A percentile compares a stretch with the other conserved stretches of the same genome.
phyloP scores from a whole-genome alignment of 30 jellyfish, hydroid and myxozoan genomes.

The Turritopsis dohrnii region DNA sequence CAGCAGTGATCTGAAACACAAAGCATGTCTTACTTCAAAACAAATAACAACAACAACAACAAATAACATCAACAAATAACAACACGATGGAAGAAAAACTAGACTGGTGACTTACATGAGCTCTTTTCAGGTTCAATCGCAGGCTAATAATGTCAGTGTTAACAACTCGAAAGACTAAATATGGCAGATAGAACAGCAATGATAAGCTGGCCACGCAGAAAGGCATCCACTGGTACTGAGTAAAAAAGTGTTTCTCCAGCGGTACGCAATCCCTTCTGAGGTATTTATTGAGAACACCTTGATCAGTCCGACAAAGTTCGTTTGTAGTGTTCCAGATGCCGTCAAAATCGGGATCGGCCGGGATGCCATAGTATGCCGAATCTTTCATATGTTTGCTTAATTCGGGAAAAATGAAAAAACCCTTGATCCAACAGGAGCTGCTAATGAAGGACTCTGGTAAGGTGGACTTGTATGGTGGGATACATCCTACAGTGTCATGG shows the following conservation, averaged over 20 bases:
- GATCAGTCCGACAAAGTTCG: not conserved
- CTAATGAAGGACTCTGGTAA: conserved; percentile 11
- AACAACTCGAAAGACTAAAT: conserved; percentile 26
- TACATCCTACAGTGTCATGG: conserved; percentile 29
- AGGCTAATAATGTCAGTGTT: conserved; percentile 40
- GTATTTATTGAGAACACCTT: not conserved
- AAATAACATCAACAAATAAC: not conserved
- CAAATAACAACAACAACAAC: too few species aligned
- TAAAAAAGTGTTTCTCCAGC: conserved; percentile 27
- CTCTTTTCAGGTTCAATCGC: conserved; percentile 2
- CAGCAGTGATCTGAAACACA: conserved; percentile 24
- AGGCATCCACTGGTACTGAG: conserved; percentile 45
- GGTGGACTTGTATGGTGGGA: conserved; percentile 14
- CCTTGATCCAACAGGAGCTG: conserved; percentile 36
- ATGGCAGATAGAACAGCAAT: conserved; percentile 24
- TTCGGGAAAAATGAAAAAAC: conserved; percentile 32
- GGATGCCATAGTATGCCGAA: conserved; percentile 38
- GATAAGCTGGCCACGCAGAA: conserved; percentile 42
- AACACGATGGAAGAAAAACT: not conserved
- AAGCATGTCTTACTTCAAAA: too few species aligned
- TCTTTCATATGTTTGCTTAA: not conserved
- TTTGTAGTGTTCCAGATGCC: conserved; percentile 20
- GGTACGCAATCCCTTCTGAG: conserved; percentile 10
- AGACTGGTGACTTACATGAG: not conserved
- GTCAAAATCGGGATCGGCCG: conserved; percentile 10